Percentiles rank a stretch among this genome's conserved stretches.
Conservation (phyloP, 2,113 vertebrate genomes). For the Clinocottus analis region DNA sequence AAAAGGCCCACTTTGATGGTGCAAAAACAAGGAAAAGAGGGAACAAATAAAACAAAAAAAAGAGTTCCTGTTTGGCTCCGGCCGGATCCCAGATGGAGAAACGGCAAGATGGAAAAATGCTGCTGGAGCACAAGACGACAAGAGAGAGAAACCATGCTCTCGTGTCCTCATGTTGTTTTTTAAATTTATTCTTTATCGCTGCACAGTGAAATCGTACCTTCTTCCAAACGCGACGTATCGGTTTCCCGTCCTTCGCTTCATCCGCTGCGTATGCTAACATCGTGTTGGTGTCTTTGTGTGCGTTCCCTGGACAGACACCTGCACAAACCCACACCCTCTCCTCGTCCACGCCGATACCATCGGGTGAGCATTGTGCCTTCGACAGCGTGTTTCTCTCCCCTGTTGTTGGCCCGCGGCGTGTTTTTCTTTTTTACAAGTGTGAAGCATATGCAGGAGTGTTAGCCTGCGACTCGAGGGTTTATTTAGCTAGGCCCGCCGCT, state of each 20-base stretch:
- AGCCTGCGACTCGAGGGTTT: neutral
- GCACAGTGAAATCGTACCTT: neutral
- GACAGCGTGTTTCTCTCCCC: neutral
- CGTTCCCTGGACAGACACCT: slow-evolving; percentile 45
- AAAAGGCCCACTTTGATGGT: slow-evolving; percentile 35
- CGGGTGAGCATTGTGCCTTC: slow-evolving; percentile 14
- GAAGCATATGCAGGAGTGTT: slow-evolving; percentile 41
- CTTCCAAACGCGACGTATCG: neutral
- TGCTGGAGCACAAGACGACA: slow-evolving; percentile 7
- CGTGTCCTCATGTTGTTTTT: neutral
- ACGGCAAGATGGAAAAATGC: slow-evolving; percentile 30
- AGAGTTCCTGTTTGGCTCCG: slow-evolving; percentile 43
- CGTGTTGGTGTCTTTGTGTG: slow-evolving; percentile 18
- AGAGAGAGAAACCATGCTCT: neutral
- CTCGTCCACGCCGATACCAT: neutral
- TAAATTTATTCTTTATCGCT: neutral
- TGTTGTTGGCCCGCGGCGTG: slow-evolving; percentile 14
- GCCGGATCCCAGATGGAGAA: slow-evolving; percentile 43
- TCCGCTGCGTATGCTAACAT: neutral
- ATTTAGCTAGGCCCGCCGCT: neutral
- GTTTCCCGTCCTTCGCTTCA: neutral
- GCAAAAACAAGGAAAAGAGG: neutral
- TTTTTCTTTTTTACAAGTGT: slow-evolving; percentile 14
- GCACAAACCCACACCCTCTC: slow-evolving; percentile 34
- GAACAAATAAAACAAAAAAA: neutral